Base-by-base conservation (phyloP, 2,888 invertebrate genomes). In the Liopterus haemorrhoidalis region DNA sequence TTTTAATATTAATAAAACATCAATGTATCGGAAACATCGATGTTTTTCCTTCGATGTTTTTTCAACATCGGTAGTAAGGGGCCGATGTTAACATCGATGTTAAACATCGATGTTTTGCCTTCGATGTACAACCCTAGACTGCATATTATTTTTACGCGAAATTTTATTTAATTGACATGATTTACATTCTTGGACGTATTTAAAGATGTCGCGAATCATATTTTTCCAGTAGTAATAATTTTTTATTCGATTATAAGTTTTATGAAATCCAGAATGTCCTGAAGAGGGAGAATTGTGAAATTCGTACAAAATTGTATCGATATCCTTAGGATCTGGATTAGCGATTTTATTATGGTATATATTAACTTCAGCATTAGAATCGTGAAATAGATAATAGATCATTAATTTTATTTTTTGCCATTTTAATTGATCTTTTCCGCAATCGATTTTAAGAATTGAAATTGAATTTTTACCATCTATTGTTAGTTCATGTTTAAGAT, bases 191-290 rank as follows among this genome's bases (percentile, higher is more conserved):
- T 57, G 56, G 20, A 64, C 55, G 46, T 53, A 60, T 36, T 50
- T 40, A 50, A 56, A 54, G 5, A 64, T 60, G 36, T 62, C 58
- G 4, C 49, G 47, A 43, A 57, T 60, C 59, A 64, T 61, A 4
- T 50, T 53, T 11, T 46, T 40, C 63, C 63, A 63, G 41, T 55
- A 53, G 42, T 54, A 61, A n/a, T 51, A 39, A 43, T 53, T 37
- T 51, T 51, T 55, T 12, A 59, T 51, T 46, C 50, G 42, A 22
- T 50, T 53, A 49, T 54, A 59, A 14, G 28, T 28, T 36, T 41
- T 21, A 16, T 51, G 51, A 16, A 51, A 50, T 19, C 51, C 53
- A 6, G 46, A 40, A 39, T 53, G 52, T 35, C 53, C 50, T 8
- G 40, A 46, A 9, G 35, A 21, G 20, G 38, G 35, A n/a, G 35